Percentiles rank a stretch among this genome's conserved stretches.
phyloP scores from a whole-genome alignment of 2,113 vertebrate species.

The Psilopogon haemacephalus region DNA sequence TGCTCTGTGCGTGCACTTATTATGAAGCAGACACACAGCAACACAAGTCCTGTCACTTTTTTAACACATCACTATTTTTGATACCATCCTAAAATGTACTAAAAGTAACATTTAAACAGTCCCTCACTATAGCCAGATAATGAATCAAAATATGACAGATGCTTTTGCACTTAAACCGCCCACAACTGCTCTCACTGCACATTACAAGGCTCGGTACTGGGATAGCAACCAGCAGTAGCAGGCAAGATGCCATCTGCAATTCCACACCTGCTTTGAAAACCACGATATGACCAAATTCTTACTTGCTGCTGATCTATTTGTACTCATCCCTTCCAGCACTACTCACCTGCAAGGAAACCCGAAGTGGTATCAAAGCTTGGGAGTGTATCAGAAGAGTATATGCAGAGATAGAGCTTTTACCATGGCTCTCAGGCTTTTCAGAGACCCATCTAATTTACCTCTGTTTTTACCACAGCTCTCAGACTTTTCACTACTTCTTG shows the following conservation, averaged over 20 bases:
- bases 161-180: neutral
- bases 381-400: neutral
- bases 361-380: neutral
- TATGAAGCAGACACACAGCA: neutral
- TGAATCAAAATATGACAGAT: accelerated
- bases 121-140: neutral
- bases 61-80: neutral
- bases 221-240: neutral
- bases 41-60: neutral
- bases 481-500: neutral
- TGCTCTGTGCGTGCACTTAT: neutral
- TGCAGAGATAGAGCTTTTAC: neutral
- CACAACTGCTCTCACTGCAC: neutral
- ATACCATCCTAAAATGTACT: neutral
- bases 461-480: neutral
- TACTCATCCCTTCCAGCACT: neutral
- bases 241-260: neutral
- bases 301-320: neutral
- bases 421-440: neutral
- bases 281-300: neutral
- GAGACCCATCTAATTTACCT: neutral
- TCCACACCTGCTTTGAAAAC: neutral
- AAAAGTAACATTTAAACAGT: neutral
- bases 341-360: neutral
- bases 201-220: accelerated